Conservation (phyloP, 2,797 vertebrate genomes). For the Champsocephalus gunnari region DNA sequence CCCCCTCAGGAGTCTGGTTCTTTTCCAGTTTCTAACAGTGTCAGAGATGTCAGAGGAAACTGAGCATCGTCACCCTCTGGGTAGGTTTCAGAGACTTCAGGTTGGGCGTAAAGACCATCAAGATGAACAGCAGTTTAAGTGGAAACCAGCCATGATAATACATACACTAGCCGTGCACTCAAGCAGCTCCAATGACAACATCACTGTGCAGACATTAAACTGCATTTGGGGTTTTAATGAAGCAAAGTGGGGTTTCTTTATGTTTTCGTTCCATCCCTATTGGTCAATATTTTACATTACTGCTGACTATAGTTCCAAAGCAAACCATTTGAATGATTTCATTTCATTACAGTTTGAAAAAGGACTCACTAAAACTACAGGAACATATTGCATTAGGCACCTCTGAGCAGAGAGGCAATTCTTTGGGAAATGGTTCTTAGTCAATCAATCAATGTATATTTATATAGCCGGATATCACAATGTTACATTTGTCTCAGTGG, state of each 20-base stretch:
- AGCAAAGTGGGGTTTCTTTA: constrained; percentile 3
- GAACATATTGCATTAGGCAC: constrained; percentile 14
- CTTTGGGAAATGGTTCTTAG: constrained; percentile 5
- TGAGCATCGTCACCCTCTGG: constrained; percentile 49
- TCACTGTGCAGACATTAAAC: constrained; percentile 7
- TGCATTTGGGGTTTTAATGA: background rate
- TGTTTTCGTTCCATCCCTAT: constrained; percentile 8
- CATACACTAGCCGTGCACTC: background rate
- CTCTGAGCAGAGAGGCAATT: background rate
- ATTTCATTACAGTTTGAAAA: constrained; percentile 26
- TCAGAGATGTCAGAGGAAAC: constrained; percentile 44
- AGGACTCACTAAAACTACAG: constrained; percentile 3
- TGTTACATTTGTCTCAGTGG: no score
- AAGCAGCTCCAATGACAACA: constrained; percentile 16
- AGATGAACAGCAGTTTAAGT: constrained; percentile 24
- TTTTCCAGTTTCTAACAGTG: constrained; percentile 34
- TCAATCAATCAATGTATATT: no score
- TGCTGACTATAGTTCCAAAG: constrained; percentile 24
- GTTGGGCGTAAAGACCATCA: constrained; percentile 24
- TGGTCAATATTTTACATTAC: constrained; percentile 21
- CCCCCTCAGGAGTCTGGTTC: constrained; percentile 22
- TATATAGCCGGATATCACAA: no score
- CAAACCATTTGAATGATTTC: constrained; percentile 5
- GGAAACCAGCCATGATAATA: constrained; percentile 25
- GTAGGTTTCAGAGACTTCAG: constrained; percentile 37